Percentiles rank a stretch among this genome's conserved stretches.
phyloP scores from a whole-genome alignment of 2,113 vertebrate genomes.

The Xiphophorus maculatus region DNA sequence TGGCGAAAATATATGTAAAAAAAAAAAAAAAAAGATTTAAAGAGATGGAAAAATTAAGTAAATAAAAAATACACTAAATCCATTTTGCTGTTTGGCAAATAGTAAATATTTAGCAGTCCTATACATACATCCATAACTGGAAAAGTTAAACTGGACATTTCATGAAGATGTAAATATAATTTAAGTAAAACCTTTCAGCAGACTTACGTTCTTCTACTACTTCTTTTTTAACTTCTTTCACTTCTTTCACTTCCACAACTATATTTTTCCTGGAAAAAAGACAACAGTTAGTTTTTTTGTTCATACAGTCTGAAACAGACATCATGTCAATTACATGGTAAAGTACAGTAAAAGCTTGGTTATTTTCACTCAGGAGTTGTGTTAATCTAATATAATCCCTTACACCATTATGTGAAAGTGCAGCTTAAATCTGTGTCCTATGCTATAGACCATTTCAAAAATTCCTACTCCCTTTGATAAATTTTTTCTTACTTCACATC shows the following conservation, averaged over 20 bases:
- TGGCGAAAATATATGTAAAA: no score
- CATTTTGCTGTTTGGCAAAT: no score
- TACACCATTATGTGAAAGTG: background rate
- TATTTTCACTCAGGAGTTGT: background rate
- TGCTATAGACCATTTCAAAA: background rate
- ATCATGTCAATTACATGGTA: background rate
- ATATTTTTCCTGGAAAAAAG: constrained; percentile 1
- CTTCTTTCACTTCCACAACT: constrained; percentile 8
- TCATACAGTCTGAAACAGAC: background rate
- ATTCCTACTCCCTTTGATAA: background rate
- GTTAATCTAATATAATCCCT: background rate
- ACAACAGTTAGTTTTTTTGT: background rate
- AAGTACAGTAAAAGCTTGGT: no score
- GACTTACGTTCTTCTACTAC: constrained; percentile 68
- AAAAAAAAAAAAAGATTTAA: no score
- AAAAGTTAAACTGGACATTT: background rate
- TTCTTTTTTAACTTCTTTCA: background rate
- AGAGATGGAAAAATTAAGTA: no score
- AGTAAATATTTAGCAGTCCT: no score
- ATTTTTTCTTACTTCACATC: constrained; percentile 34
- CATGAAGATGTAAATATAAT: background rate
- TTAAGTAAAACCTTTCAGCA: background rate
- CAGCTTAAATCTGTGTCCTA: background rate
- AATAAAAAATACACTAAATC: no score
- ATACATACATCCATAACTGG: no score